Base-by-base conservation (phyloP, 2,888 invertebrate species). In the Stenolophus ochropezus region DNA sequence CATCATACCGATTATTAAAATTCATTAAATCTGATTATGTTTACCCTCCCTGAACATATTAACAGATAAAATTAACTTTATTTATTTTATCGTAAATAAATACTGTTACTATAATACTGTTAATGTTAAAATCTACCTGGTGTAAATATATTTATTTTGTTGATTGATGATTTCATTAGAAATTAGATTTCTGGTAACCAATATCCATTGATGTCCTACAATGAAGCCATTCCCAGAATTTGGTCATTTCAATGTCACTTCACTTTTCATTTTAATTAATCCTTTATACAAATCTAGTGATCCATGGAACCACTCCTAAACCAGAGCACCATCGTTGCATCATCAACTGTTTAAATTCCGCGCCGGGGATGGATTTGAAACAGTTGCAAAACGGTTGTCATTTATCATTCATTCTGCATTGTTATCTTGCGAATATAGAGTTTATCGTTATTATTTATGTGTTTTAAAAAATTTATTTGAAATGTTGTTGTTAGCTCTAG, bases 311-410 rank as follows among this genome's bases (percentile, higher is more conserved):
- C 65, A 16, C 65, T 33, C 65, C 65, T 69, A n/a, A 27, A 69
- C 16, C 25, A 61, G 27, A 33, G 27, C 61, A 56, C 2, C 20
- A 5, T 1, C 56, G 21, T 21, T 11, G 23, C 16, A 20, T 20
- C 61, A 61, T 61, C 23, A 61, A 23, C n/a, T 25, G 61, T 61
- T 61, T 61, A 61, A 61, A 61, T 61, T 61, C 61, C n/a, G 56
- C 56, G 56, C 56, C 56, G 20, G 11, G 0, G 16, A 8, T 20
- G 18, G 56, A 20, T 56, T 56, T 56, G 56, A 20, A 23, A 21
- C 61, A 27, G 23, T 61, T 21, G 61, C 25, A 61, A 14, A 23
- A 2, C 21, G 23, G 1, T 23, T 23, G 61, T 18, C 18, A 69
- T 69, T 69, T 69, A 21, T 33, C 25, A 25, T 25, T 11, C n/a